phyloP scores from a whole-genome alignment of 1,140 invertebrate species.

The Sinonovacula constricta region DNA sequence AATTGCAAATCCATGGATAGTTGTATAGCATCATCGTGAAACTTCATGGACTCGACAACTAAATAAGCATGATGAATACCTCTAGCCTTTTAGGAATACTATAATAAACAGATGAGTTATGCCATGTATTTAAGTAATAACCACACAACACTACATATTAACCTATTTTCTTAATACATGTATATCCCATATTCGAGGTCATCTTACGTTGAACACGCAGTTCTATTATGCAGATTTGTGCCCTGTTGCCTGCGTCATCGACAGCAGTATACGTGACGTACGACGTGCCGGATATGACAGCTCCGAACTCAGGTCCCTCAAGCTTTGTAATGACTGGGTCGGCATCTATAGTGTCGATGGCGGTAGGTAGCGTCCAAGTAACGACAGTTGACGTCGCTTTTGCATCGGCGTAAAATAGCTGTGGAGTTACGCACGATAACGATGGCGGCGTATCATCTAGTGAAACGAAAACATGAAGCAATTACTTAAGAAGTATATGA shows the following conservation, averaged over 20 bases:
- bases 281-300: constrained; percentile 2
- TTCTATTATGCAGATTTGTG: constrained; percentile 3
- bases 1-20: not conserved
- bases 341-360: constrained; percentile 4
- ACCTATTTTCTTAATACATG: not conserved
- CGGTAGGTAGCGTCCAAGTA: constrained; percentile 8
- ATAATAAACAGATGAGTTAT: not conserved
- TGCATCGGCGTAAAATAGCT: constrained; percentile 29
- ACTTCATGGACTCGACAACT: not conserved
- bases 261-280: constrained; percentile 10
- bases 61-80: no score
- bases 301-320: not conserved
- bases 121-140: not conserved
- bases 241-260: constrained; percentile 12
- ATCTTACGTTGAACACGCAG: not conserved
- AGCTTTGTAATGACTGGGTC: not conserved
- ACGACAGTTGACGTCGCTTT: constrained; percentile 8
- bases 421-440: no score
- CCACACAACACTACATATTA: not conserved
- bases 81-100: no score
- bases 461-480: no score
- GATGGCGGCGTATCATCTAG: no score
- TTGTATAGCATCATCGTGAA: not conserved
- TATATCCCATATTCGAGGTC: not conserved
- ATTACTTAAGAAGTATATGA: no score